Conservation (phyloP, 2,888 invertebrate species). For the Ypsolopha scabrella region DNA sequence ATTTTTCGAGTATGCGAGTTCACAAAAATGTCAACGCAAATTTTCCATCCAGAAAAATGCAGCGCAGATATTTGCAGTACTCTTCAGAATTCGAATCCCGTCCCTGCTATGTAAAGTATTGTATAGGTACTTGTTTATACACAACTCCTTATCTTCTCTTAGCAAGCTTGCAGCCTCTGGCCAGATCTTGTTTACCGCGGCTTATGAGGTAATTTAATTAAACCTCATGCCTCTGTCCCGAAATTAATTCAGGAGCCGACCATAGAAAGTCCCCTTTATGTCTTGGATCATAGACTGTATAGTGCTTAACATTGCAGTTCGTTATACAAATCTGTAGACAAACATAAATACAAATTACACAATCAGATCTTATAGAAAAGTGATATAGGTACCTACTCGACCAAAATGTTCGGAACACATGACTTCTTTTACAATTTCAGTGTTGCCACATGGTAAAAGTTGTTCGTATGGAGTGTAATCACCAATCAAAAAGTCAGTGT, state of each 20-base stretch:
- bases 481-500: too few species aligned
- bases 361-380: too few species aligned
- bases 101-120: background rate
- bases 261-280: slow-evolving; percentile 1
- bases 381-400: too few species aligned
- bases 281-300: background rate
- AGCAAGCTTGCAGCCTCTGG: slow-evolving; percentile 30
- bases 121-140: background rate
- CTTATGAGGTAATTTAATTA: slow-evolving; percentile 44
- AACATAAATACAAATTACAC: too few species aligned
- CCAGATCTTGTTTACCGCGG: slow-evolving; percentile 33
- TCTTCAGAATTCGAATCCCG: background rate
- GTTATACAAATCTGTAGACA: too few species aligned
- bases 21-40: too few species aligned
- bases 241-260: slow-evolving; percentile 3
- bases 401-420: too few species aligned
- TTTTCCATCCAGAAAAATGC: background rate
- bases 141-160: slow-evolving; percentile 37
- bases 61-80: background rate
- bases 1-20: too few species aligned
- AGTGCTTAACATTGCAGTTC: too few species aligned
- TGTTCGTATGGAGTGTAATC: too few species aligned
- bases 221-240: slow-evolving; percentile 23
- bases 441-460: too few species aligned
- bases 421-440: too few species aligned